Evolutionary conservation across 2,888 invertebrate genomes (phyloP), one percentile per base, ranked within the genome.

Genomic region (Ophion ventricosus): DNA sequence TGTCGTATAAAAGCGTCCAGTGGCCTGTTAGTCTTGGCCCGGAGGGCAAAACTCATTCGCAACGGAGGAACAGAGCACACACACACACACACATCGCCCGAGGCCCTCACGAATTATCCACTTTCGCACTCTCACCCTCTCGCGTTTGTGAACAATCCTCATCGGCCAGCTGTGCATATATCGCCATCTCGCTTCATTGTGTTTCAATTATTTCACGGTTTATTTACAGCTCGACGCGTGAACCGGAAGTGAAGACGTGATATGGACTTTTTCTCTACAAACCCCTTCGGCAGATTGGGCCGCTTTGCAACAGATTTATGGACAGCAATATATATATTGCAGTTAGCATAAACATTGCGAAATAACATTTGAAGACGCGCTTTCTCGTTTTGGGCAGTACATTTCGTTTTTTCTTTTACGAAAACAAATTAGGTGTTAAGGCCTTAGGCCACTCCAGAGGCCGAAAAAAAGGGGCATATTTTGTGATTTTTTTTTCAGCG

Each of bases 41-140:
- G 74, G 73, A 72, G 86, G 76, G 74, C 83, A 85, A 73, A 85
- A 76, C 74, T 84, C 85, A 88, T 85, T 85, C 86, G 85, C 87
- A 80, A 84, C 80, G 80, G 77, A 63, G 77, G 69, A 49, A 17
- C 49, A 14, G 49, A 14, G 49, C 11, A 43, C 49, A 49, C 49
- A 14, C 49, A 61, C 66, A 72, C 35, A 49, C 77, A 75, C 72
- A 17, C 43, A 83, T 79, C 83, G 86, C 86, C 88, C 85, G 87
- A 1, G 86, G 86, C 17, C 86, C 80, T 78, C 73, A 85, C 86
- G 85, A 89, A 89, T 89, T 89, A 87, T 89, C 86, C 87, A 87
- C 88, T 88, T 89, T 88, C 77, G 77, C 69, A 82, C 77, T 82
- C 79, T 67, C 83, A 57, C 67, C 82, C 56, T 70, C 67, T 80